Evolutionary conservation across 2,888 invertebrate genomes (phyloP).

Genomic region (Dasysyrphus tricinctus): DNA sequence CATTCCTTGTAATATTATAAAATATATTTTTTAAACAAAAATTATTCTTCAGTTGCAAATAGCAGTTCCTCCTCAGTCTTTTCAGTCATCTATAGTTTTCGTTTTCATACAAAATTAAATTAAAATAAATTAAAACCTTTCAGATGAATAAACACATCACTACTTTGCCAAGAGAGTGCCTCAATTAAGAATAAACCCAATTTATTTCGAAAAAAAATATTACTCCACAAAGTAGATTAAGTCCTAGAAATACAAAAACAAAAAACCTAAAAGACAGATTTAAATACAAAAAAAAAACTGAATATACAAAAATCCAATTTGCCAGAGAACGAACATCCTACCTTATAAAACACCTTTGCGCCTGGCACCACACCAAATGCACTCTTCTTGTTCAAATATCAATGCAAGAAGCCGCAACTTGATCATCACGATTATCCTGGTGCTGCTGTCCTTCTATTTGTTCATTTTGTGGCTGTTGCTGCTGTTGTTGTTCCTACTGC

Average conservation of each 20-base stretch:
- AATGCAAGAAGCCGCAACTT: slow-evolving; percentile 36
- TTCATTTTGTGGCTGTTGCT: slow-evolving; percentile 19
- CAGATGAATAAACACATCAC: not conserved
- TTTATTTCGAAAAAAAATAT: not conserved
- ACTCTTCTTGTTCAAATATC: slow-evolving; percentile 34
- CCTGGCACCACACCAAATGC: not conserved
- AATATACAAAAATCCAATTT: slow-evolving; percentile 15
- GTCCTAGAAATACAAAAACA: not conserved
- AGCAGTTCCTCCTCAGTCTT: no score
- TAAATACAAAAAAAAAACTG: not conserved
- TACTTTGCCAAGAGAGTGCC: not conserved
- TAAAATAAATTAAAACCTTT: not conserved
- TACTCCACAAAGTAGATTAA: not conserved
- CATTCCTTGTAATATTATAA: no score
- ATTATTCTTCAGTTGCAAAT: no score
- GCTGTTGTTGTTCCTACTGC: not conserved
- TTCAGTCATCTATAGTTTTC: not conserved
- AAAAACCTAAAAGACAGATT: not conserved
- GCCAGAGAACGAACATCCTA: not conserved
- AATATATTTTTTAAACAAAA: no score
- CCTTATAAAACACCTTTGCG: not conserved
- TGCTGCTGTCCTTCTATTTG: slow-evolving; percentile 35
- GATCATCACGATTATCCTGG: slow-evolving; percentile 50
- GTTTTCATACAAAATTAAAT: not conserved
- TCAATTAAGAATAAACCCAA: not conserved